Percentiles rank a stretch among this genome's conserved stretches.
phyloP scores from a whole-genome alignment of 2,797 vertebrate species.

The Galagoides demidoff region DNA sequence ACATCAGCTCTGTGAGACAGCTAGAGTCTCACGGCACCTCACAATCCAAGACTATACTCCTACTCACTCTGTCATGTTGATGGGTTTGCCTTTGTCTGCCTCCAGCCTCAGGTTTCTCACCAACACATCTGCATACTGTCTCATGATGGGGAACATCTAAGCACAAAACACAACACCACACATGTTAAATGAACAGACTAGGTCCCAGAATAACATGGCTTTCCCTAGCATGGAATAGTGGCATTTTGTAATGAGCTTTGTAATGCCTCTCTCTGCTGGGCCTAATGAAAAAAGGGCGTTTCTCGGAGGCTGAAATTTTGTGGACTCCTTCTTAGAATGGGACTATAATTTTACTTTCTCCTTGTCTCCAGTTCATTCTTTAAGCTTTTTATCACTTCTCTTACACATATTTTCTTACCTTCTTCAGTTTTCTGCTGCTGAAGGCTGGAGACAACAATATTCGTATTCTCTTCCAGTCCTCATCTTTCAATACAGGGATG shows the following conservation, averaged over 20 bases:
- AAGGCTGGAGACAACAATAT: slow-evolving; percentile 86
- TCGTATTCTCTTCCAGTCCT: slow-evolving; percentile 86
- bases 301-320: not conserved
- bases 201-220: not conserved
- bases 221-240: not conserved
- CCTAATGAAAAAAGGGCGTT: not conserved
- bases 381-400: not conserved
- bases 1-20: not conserved
- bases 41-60: not conserved
- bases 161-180: not conserved
- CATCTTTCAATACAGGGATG: slow-evolving; percentile 72
- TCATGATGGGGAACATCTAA: slow-evolving; percentile 84
- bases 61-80: slow-evolving; percentile 58
- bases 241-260: not conserved
- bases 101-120: slow-evolving; percentile 86
- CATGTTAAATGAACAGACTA: not conserved
- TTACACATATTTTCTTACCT: slow-evolving; percentile 78
- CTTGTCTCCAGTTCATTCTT: not conserved
- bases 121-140: slow-evolving; percentile 88
- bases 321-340: not conserved
- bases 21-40: not conserved
- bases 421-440: slow-evolving; percentile 87
- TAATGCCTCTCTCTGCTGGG: not conserved
- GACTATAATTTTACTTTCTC: not conserved
- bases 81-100: slow-evolving; percentile 76